Percentiles rank a stretch among this genome's conserved stretches.
phyloP scores from a whole-genome alignment of 2,888 invertebrate species.

The Rhagophthalmus giganteus region DNA sequence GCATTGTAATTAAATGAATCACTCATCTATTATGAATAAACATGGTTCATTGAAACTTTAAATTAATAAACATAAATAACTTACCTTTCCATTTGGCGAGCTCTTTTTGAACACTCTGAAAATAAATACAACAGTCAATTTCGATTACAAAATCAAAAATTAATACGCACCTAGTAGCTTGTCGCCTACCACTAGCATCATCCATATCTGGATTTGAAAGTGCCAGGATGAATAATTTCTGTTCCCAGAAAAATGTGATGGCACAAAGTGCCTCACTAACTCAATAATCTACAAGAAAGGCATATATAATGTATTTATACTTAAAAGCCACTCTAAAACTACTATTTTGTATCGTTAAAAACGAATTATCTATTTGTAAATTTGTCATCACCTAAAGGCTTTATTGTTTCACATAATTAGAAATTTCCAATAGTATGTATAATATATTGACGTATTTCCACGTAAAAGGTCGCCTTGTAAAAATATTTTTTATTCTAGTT shows the following conservation, averaged over 20 bases:
- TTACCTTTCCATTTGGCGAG: constrained; percentile 92
- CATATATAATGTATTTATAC: background rate
- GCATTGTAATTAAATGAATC: constrained; percentile 1
- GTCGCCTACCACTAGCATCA: constrained; percentile 74
- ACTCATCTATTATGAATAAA: no score
- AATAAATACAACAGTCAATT: no score
- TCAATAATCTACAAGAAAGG: constrained; percentile 1
- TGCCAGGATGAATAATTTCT: constrained; percentile 16
- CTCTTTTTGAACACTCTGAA: constrained; percentile 94
- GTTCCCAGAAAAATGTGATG: constrained; percentile 10
- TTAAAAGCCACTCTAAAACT: background rate
- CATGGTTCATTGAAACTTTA: no score
- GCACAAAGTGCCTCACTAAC: constrained; percentile 15
- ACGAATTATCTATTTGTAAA: no score
- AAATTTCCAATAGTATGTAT: no score
- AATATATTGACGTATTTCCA: no score
- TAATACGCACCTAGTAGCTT: constrained; percentile 63
- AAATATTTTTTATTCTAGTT: no score
- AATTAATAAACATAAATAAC: no score
- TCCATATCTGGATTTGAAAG: constrained; percentile 65
- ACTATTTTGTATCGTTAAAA: background rate
- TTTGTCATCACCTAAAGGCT: no score
- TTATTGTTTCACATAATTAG: no score
- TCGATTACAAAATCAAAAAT: constrained; percentile 27
- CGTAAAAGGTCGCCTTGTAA: no score